Evolutionary conservation across 2,113 vertebrate genomes (phyloP).

Genomic region (Copsychus sechellarum): DNA sequence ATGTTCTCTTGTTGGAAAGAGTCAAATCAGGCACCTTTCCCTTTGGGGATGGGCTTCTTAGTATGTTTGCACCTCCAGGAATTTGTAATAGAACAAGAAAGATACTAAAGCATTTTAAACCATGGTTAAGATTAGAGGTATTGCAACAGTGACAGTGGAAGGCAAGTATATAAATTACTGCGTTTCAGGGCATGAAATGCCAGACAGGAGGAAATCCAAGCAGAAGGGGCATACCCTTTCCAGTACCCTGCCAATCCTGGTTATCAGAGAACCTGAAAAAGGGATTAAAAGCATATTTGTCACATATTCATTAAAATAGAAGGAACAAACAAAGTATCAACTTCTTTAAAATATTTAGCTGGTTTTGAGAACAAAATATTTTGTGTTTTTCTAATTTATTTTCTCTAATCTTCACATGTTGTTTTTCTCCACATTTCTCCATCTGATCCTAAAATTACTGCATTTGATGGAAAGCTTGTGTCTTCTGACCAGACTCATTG

Average conservation of each 20-base stretch:
- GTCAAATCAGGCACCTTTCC: not conserved
- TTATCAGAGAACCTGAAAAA: not conserved
- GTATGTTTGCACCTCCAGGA: not conserved
- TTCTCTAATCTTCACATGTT: accelerated
- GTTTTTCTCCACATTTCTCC: not conserved
- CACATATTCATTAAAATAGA: not conserved
- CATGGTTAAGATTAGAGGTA: not conserved
- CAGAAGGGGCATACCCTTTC: not conserved
- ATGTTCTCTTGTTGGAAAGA: not conserved
- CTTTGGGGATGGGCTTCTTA: not conserved
- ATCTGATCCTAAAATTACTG: not conserved
- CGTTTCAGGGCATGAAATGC: not conserved
- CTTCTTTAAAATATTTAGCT: not conserved
- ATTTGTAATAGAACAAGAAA: not conserved
- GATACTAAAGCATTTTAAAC: not conserved
- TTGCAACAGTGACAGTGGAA: not conserved
- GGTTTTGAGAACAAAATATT: not conserved
- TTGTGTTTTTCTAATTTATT: not conserved
- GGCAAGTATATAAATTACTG: not conserved
- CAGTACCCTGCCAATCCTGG: not conserved
- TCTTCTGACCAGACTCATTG: not conserved
- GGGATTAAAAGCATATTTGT: not conserved
- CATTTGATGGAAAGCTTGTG: not conserved
- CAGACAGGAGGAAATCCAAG: not conserved
- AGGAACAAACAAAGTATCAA: not conserved